A percentile compares a stretch with the other conserved stretches of the same genome.
phyloP scores from a whole-genome alignment of 53 echinoderm and acorn worm species.

The Antedon mediterranea region DNA sequence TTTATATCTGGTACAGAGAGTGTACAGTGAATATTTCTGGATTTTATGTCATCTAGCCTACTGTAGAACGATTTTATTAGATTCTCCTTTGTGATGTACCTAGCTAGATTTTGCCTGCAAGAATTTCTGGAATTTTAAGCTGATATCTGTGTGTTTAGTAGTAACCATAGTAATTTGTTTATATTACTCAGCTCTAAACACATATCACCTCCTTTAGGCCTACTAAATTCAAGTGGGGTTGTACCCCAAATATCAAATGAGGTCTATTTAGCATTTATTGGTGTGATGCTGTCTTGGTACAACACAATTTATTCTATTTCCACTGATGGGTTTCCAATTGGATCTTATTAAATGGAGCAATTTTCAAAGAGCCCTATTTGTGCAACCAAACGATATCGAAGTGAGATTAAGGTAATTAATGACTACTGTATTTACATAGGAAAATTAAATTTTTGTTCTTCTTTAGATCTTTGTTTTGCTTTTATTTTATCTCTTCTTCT shows the following conservation, averaged over 20 bases:
- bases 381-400: background rate
- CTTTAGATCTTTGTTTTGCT: too few species aligned
- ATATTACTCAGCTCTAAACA: too few species aligned
- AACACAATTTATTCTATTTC: background rate
- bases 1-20: too few species aligned
- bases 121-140: background rate
- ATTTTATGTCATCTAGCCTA: background rate
- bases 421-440: too few species aligned
- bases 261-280: too few species aligned
- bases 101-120: background rate
- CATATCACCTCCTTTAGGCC: too few species aligned
- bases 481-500: too few species aligned
- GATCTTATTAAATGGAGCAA: background rate
- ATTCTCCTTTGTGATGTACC: background rate
- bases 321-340: background rate
- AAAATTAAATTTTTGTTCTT: too few species aligned
- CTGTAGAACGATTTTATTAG: background rate
- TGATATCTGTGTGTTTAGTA: background rate
- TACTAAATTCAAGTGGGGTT: too few species aligned
- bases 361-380: background rate
- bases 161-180: background rate
- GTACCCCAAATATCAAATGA: too few species aligned
- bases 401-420: background rate
- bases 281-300: too few species aligned
- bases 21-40: too few species aligned